Evolutionary conservation across 2,113 vertebrate species (phyloP), one percentile per base, ranked within the genome.

Genomic region (Petaurus breviceps): DNA sequence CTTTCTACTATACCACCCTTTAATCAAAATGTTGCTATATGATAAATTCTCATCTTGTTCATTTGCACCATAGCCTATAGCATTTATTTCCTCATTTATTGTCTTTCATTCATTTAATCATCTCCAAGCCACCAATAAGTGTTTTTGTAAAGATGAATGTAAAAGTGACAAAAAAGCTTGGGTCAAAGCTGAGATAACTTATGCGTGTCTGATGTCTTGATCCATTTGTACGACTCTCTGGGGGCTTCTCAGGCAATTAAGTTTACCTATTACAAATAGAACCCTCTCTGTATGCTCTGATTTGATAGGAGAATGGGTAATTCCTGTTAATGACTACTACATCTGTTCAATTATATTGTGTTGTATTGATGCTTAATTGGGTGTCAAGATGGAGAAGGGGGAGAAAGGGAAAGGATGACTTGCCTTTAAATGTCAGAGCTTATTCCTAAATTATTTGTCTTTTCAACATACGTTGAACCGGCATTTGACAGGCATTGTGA

Each of bases 281-380:
- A 96, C 95, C 97, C 97, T 98, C 96, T 97, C 98, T 96, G 93
- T 97, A 95, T 89, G 54, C 96, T 97, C 92, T 95, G 97, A 96
- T 98, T 98, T 97, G 97, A 98, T 98, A 98, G 98, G 98, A 97
- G 98, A 98, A 97, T 96, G 98, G 97, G 95, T 98, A 98, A 98
- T 98, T 98, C 98, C 97, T 98, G 97, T 96, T 98, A 99, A 98
- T 98, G 98, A 98, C 98, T 98, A 51, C 96, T 98, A 98, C 98
- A 98, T 98, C 98, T 98, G 98, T 98, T 99, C 98, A 98, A 98
- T 99, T 98, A 97, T 97, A 97, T 96, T 98, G 98, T 95, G 95
- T 98, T 98, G 97, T 98, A 98, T 98, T 98, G 98, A 97, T 98
- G 98, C 97, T 98, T 99, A 98, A 99, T 99, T 98, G 98, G 98